Evolutionary conservation across 2,113 vertebrate species (phyloP).

Genomic region (Otocyon megalotis): DNA sequence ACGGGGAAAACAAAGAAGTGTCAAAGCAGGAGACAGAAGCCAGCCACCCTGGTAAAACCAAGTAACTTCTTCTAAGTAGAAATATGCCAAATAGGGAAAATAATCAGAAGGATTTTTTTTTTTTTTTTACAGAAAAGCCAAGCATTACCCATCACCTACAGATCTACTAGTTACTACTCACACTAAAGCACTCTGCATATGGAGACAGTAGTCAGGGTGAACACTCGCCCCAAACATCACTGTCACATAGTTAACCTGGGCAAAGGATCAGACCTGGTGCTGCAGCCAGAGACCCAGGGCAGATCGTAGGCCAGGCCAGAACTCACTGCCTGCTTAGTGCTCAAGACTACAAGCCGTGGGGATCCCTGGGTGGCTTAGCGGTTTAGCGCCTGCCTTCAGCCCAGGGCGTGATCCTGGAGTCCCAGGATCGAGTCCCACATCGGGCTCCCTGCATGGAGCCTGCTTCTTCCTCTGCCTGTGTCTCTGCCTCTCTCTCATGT

Average conservation of each 20-base stretch:
- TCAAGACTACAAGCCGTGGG: background rate
- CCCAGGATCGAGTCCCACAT: too few relatives aligned
- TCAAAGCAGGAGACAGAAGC: background rate
- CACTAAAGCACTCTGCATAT: background rate
- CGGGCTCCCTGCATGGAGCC: too few relatives aligned
- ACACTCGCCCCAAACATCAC: background rate
- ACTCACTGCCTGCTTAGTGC: background rate
- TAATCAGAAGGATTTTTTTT: background rate
- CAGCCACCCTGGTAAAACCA: background rate
- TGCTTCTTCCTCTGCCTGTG: too few relatives aligned
- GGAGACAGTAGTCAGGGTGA: background rate
- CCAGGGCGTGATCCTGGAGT: too few relatives aligned
- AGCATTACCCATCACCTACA: background rate
- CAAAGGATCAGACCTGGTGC: background rate
- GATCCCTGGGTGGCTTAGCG: too few relatives aligned
- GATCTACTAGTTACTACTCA: background rate
- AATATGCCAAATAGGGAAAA: background rate
- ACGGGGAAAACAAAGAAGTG: background rate
- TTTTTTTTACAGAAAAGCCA: background rate
- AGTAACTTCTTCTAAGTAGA: constrained; percentile 12
- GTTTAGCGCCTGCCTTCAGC: too few relatives aligned
- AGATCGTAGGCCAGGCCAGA: background rate
- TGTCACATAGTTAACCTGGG: background rate
- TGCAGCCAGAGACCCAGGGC: background rate
- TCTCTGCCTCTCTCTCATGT: too few relatives aligned